Percentiles rank a stretch among this genome's conserved stretches.
phyloP scores from a whole-genome alignment of 1,140 invertebrate genomes.

The Trachymyrmex septentrionalis region DNA sequence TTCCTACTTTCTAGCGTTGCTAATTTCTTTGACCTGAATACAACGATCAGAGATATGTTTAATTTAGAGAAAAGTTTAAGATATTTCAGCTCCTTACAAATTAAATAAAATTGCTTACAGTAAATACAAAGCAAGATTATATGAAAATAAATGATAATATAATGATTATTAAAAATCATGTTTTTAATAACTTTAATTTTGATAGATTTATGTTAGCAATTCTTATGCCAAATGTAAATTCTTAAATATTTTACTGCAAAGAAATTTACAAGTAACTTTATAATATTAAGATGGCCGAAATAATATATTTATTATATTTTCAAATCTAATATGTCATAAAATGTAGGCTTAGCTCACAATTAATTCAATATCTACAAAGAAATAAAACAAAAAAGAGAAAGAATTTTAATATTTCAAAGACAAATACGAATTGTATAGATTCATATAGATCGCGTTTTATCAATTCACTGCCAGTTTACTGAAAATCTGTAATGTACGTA shows the following conservation, averaged over 20 bases:
- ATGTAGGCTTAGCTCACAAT: too few species aligned
- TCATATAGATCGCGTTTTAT: too few species aligned
- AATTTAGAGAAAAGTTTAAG: conserved; percentile 31
- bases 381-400: too few species aligned
- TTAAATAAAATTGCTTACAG: not conserved
- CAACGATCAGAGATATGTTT: conserved; percentile 22
- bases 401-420: too few species aligned
- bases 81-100: too few species aligned
- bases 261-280: not conserved
- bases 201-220: not conserved
- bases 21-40: not conserved
- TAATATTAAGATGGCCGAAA: too few species aligned
- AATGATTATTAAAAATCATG: not conserved
- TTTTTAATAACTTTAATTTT: not conserved
- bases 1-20: conserved; percentile 24
- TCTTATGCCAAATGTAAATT: not conserved
- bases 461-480: too few species aligned
- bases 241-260: not conserved
- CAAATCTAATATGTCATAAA: too few species aligned
- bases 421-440: too few species aligned
- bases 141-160: not conserved
- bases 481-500: too few species aligned
- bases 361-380: not conserved
- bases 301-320: too few species aligned
- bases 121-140: not conserved